A percentile compares a stretch with the other conserved stretches of the same genome.
phyloP scores from a whole-genome alignment of 2,888 invertebrate species.

The Melolontha melolontha region DNA sequence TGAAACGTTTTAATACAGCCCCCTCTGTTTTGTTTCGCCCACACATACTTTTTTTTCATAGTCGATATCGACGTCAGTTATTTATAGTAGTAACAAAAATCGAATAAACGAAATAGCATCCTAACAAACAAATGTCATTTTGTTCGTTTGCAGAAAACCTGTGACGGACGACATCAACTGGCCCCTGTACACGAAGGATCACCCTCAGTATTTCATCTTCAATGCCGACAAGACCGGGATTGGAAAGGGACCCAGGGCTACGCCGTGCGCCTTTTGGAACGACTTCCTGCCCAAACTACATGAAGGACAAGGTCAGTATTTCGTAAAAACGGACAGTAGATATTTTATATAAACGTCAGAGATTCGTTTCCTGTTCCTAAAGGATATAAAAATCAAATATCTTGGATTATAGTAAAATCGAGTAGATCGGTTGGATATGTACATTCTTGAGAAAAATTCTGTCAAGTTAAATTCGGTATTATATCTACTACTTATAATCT shows the following conservation, averaged over 20 bases:
- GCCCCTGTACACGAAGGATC: slow-evolving; percentile 87
- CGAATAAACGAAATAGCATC: slow-evolving; percentile 13
- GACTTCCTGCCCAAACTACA: slow-evolving; percentile 91
- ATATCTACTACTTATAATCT: no score
- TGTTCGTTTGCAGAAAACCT: slow-evolving; percentile 68
- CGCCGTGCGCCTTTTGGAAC: slow-evolving; percentile 96
- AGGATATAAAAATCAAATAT: no score
- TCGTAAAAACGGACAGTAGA: not conserved
- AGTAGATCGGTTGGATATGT: no score
- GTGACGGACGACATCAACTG: slow-evolving; percentile 81
- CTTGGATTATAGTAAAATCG: no score
- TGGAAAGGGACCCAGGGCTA: slow-evolving; percentile 81
- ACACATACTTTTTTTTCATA: no score
- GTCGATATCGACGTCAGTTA: no score
- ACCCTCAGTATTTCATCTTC: slow-evolving; percentile 91
- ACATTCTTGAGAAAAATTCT: no score
- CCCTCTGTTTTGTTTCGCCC: no score
- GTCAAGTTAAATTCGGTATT: no score
- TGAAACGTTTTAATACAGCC: no score
- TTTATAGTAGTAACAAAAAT: not conserved
- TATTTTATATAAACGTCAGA: not conserved
- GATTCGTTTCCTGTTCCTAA: no score
- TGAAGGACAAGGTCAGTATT: slow-evolving; percentile 73
- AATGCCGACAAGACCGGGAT: slow-evolving; percentile 82
- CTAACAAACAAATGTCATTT: not conserved